phyloP scores from a whole-genome alignment of 53 echinoderm and acorn worm species.

The Antedon mediterranea region DNA sequence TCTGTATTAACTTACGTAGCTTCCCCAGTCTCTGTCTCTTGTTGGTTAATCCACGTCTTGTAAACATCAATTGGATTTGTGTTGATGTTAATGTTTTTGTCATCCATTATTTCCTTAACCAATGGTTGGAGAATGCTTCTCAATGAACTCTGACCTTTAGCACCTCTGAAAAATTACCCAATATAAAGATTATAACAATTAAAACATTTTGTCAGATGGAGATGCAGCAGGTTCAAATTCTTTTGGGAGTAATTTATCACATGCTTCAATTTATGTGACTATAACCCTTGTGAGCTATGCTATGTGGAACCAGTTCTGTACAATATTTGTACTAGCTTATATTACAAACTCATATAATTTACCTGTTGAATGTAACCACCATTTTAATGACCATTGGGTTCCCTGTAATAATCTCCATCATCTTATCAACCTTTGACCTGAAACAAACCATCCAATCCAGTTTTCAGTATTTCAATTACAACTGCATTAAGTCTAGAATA shows the following conservation, averaged over 20 bases:
- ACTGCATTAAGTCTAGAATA: too few relatives aligned
- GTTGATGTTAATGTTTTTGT: slow-evolving; percentile 88
- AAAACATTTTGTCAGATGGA: too few relatives aligned
- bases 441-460: not conserved
- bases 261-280: too few relatives aligned
- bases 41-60: slow-evolving; percentile 94
- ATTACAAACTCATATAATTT: not conserved
- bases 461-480: too few relatives aligned
- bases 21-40: slow-evolving; percentile 89
- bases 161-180: slow-evolving; percentile 45
- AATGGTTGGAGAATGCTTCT: slow-evolving; percentile 86
- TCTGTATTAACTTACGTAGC: slow-evolving; percentile 56
- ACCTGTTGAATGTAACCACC: slow-evolving; percentile 98
- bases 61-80: slow-evolving; percentile 95
- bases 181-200: too few relatives aligned
- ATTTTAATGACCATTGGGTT: slow-evolving; percentile 99
- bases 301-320: too few relatives aligned
- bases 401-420: slow-evolving; percentile 98
- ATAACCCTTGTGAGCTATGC: too few relatives aligned
- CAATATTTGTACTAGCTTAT: too few relatives aligned
- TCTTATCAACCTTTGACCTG: slow-evolving; percentile 93
- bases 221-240: too few relatives aligned
- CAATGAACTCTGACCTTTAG: slow-evolving; percentile 99
- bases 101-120: slow-evolving; percentile 86
- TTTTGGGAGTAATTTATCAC: too few relatives aligned